Base-by-base conservation (phyloP, 2,888 invertebrate genomes). In the Emmelina monodactyla region DNA sequence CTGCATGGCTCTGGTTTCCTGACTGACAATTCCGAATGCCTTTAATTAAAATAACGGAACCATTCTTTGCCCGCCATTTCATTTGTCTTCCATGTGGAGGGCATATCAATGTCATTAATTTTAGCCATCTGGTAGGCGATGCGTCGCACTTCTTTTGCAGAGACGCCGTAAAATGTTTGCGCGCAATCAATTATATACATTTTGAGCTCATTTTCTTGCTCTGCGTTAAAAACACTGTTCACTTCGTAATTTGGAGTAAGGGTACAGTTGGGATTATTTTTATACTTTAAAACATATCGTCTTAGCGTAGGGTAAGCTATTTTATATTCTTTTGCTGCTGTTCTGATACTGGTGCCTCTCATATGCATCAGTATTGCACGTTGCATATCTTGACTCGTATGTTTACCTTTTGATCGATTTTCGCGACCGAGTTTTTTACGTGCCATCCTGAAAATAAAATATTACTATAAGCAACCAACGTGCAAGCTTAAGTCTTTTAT, bases 1-100 rank as follows among this genome's bases (percentile, higher is more conserved):
- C 45, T 45, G 19, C 41, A 44, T 6, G 38, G 34, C 33, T 44
- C 43, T 13, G 41, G 39, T 13, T 39, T 43, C 14, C 37, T 28
- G 19, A 16, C 28, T 32, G 22, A 7, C 30, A 28, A 11, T 4
- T 28, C 28, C 3, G 28, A 11, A 28, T 36, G 31, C 37, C 41
- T 32, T 19, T 28, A 22, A 38, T n/a, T n/a, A n/a, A n/a, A n/a
- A n/a, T 31, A 25, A 22, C 30, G 37, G 22, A 41, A 37, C 41
- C 38, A 41, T 31, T 41, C 41, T n/a, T 35, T 33, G 22, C 41
- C 37, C 12, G 41, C 41, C 35, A 40, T 36, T 37, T 42, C 14
- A 4, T 36, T 34, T 14, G 16, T 22, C 22, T 36, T 16, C 31
- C 35, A 37, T 31, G 39, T 39, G 12, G 30, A 12, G 32, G 43